Conservation (phyloP, 2,797 vertebrate species). For the Tenualosa ilisha region DNA sequence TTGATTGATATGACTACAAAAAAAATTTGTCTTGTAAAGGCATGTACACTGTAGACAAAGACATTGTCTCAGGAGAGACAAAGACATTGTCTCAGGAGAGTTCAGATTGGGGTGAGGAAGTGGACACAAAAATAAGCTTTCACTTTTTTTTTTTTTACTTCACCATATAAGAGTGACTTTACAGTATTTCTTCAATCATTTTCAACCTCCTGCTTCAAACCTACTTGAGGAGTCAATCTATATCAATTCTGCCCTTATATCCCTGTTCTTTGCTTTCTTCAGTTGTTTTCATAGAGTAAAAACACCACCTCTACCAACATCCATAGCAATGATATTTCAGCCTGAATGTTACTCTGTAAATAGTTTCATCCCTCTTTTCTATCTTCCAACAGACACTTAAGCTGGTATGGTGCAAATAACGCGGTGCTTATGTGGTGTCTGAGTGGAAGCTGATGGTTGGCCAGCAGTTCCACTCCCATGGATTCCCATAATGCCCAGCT, state of each 20-base stretch:
- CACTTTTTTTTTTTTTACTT: not conserved
- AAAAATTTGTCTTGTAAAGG: not conserved
- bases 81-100: not conserved
- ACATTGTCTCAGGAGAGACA: not conserved
- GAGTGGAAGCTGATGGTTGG: not conserved
- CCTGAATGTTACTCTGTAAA: not conserved
- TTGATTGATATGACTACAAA: not conserved
- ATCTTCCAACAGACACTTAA: not conserved
- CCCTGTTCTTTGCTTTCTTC: not conserved
- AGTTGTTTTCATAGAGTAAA: not conserved
- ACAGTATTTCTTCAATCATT: not conserved
- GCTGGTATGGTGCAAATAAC: too few species aligned
- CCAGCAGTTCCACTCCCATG: not conserved
- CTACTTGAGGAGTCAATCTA: not conserved
- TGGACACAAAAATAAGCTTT: not conserved
- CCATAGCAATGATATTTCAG: not conserved
- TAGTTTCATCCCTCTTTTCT: too few species aligned
- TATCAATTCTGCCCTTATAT: not conserved
- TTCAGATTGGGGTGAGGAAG: not conserved
- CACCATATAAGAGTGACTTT: not conserved
- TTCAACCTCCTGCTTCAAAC: not conserved
- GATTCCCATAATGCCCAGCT: not conserved
- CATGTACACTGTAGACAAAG: not conserved
- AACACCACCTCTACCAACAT: not conserved
- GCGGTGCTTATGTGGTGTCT: too few species aligned